Evolutionary conservation across 2,797 vertebrate species (phyloP).

Genomic region (Telmatherina bonti): DNA sequence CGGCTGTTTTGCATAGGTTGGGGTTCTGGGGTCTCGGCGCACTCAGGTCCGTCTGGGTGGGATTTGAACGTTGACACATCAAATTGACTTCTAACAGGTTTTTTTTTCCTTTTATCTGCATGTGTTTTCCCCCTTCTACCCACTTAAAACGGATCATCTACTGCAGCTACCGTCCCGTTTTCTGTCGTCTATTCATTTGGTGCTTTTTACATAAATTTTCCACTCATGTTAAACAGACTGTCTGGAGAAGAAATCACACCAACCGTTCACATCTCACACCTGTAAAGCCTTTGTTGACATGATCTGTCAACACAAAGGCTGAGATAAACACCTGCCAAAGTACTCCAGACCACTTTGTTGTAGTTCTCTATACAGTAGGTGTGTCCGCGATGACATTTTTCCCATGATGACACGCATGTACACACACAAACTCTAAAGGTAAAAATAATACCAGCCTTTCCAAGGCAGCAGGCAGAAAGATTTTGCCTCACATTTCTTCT

Average conservation of each 20-base stretch:
- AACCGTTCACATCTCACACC: neutral
- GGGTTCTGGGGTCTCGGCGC: constrained; percentile 45
- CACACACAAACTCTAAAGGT: no score
- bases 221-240: neutral
- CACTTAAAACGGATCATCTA: neutral
- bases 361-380: neutral
- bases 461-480: no score
- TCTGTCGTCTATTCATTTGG: no score
- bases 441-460: no score
- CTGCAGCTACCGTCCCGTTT: neutral
- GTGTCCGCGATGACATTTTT: neutral
- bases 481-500: neutral
- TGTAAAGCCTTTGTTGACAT: neutral
- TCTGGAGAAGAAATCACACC: no score
- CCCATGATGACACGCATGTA: no score
- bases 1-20: constrained; percentile 74
- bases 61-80: constrained; percentile 59
- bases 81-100: constrained; percentile 71
- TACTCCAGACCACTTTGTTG: neutral
- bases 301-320: neutral
- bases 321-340: neutral
- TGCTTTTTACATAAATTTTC: neutral
- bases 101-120: constrained; percentile 4
- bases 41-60: constrained; percentile 19
- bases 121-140: neutral